These are phyloP conservation scores for Saguinus midas DNA, from an alignment of 2,113 vertebrate genomes.

Conservation along the genomic window DNA sequence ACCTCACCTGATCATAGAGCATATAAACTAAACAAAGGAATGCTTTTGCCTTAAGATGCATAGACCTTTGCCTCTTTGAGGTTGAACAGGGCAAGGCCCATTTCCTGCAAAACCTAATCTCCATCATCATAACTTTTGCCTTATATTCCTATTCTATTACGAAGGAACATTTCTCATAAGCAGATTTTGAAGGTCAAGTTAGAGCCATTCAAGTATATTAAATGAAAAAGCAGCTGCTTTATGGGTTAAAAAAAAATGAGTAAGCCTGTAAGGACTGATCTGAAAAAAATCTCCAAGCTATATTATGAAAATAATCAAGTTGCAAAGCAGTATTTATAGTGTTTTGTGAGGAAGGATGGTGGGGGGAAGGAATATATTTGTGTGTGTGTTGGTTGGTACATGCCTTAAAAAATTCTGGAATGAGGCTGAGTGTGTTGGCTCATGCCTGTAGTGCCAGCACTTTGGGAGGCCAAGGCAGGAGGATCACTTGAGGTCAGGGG, in stretches of 20 bases:
- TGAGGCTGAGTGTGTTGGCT: too few relatives aligned
- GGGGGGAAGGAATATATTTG: neutral
- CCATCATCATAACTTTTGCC: neutral
- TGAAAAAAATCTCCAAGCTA: neutral
- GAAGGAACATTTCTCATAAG: constrained; percentile 13
- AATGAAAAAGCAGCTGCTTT: constrained; percentile 2
- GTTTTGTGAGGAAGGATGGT: neutral
- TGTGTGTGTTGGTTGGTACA: neutral
- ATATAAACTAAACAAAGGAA: neutral
- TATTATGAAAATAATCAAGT: neutral
- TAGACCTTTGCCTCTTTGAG: neutral
- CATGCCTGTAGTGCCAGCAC: too few relatives aligned
- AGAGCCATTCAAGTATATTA: neutral
- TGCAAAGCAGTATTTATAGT: neutral
- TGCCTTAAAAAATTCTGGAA: neutral
- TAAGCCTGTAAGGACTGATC: neutral
- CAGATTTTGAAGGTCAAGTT: neutral
- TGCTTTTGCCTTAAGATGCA: neutral
- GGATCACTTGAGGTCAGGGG: too few relatives aligned
- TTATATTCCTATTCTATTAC: neutral
- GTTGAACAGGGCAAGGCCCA: neutral
- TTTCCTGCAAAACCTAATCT: neutral
- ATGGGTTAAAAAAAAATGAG: neutral
- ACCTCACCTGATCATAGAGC: neutral
- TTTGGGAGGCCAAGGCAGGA: too few relatives aligned